Evolutionary conservation across 2,888 invertebrate genomes (phyloP).

Genomic region (Mythimna impura): DNA sequence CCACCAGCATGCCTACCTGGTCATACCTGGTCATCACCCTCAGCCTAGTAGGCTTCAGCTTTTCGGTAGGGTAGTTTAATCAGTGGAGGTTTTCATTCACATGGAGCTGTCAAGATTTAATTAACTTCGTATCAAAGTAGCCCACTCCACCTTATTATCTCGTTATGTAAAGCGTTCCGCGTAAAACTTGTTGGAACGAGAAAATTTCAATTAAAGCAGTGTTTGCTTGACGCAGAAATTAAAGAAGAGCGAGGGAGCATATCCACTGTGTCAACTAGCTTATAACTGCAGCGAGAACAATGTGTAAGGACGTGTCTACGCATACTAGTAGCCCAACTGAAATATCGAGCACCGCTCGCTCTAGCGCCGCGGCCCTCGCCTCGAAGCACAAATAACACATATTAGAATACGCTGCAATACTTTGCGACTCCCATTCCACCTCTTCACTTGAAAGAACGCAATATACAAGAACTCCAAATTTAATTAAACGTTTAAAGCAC

Average conservation of each 20-base stretch:
- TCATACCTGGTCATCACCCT: too few species aligned
- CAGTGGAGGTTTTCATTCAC: too few species aligned
- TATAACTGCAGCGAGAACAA: constrained; percentile 60
- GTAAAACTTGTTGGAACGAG: constrained; percentile 5
- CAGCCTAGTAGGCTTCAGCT: too few species aligned
- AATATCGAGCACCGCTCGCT: constrained; percentile 52
- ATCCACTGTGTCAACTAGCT: constrained; percentile 52
- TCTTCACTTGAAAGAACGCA: constrained; percentile 1
- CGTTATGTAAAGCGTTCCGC: neutral
- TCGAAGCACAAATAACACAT: constrained; percentile 38
- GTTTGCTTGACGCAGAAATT: constrained; percentile 47
- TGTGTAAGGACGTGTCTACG: constrained; percentile 62
- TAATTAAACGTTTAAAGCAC: neutral
- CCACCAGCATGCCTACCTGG: too few species aligned
- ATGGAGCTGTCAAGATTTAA: neutral
- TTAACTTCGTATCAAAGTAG: neutral
- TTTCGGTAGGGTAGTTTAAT: too few species aligned
- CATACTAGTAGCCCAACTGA: constrained; percentile 54
- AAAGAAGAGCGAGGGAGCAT: constrained; percentile 46
- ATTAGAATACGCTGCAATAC: constrained; percentile 40
- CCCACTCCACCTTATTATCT: neutral
- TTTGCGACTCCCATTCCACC: constrained; percentile 15
- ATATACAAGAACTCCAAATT: constrained; percentile 2
- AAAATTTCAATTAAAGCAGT: constrained; percentile 42
- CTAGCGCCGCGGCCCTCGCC: constrained; percentile 16